Evolutionary conservation across 2,113 vertebrate genomes (phyloP), one percentile per base, ranked within the genome.

Genomic region (Pseudonaja textilis): DNA sequence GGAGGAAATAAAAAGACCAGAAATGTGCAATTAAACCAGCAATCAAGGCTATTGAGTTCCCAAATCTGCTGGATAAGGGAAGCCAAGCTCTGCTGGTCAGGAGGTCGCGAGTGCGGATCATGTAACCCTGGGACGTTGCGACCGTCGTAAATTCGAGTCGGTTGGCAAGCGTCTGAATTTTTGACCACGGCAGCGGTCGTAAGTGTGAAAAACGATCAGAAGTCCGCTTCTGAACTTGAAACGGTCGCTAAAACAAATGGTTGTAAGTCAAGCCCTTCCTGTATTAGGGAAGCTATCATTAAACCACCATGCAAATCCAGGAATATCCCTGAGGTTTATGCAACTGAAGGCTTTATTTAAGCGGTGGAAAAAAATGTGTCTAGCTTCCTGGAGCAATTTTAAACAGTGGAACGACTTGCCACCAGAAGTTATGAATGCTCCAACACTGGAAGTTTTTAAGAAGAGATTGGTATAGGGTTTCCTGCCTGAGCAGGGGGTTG

Each of bases 1-100:
- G 55, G 18, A 9, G 59, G 57, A 3, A 7, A 95, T 95, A 88
- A 95, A 95, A 88, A 96, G 94, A 95, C 94, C 93, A 10, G 26
- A 34, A 88, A 94, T 45, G 7, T 9, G 29, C 0, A 90, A 52
- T 94, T 88, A 93, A 93, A 89, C 2, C 47, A 61, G 91, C 56
- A 20, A 74, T 34, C 90, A 55, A 1, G 18, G 85, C 54, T 93
- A 81, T 55, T 52, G 61, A 20, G 25, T 22, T 90, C 74, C 92
- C 81, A 93, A 88, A 94, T 50, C 92, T 57, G 92, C 89, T 91
- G 88, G n/a, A 47, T 55, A 74, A 85, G 5, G 87, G 91, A 93
- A 94, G 55, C 64, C 92, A 0, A 14, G 26, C 93, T 87, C 92
- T 29, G 25, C 25, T 26, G 59, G 25, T 11, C 26, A 29, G 26